phyloP scores from a whole-genome alignment of 2,888 invertebrate species.

The Limulus polyphemus region DNA sequence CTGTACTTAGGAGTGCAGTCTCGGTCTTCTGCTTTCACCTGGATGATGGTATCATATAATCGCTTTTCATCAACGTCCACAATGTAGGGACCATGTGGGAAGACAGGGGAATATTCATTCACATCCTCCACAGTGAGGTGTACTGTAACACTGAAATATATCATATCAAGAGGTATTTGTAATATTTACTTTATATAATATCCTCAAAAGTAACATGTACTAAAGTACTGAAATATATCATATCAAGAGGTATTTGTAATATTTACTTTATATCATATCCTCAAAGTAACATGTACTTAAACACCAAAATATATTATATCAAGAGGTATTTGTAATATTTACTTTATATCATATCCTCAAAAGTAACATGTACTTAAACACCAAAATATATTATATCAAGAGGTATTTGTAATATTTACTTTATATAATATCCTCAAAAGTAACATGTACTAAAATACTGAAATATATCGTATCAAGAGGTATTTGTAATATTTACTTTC shows the following conservation, averaged over 20 bases:
- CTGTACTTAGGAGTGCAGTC: slow-evolving; percentile 93
- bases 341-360: slow-evolving; percentile 23
- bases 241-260: too few species aligned
- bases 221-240: slow-evolving; percentile 20
- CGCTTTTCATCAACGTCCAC: slow-evolving; percentile 36
- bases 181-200: slow-evolving; percentile 10
- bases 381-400: slow-evolving; percentile 4
- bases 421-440: slow-evolving; percentile 24
- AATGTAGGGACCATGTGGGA: slow-evolving; percentile 26
- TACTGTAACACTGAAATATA: slow-evolving; percentile 20
- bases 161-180: too few species aligned
- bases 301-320: slow-evolving; percentile 8
- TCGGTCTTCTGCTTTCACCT: slow-evolving; percentile 79
- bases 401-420: too few species aligned
- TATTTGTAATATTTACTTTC: not conserved
- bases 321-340: too few species aligned
- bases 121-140: slow-evolving; percentile 27
- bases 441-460: slow-evolving; percentile 25
- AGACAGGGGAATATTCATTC: slow-evolving; percentile 27
- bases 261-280: too few species aligned
- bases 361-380: slow-evolving; percentile 25
- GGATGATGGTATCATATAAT: slow-evolving; percentile 74
- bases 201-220: slow-evolving; percentile 27
- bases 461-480: not conserved
- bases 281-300: too few species aligned